A percentile compares a stretch with the other conserved stretches of the same genome.
These are phyloP conservation scores for Oreochromis aureus DNA, from an alignment of 2,113 vertebrate genomes.

Conservation along the genomic window DNA sequence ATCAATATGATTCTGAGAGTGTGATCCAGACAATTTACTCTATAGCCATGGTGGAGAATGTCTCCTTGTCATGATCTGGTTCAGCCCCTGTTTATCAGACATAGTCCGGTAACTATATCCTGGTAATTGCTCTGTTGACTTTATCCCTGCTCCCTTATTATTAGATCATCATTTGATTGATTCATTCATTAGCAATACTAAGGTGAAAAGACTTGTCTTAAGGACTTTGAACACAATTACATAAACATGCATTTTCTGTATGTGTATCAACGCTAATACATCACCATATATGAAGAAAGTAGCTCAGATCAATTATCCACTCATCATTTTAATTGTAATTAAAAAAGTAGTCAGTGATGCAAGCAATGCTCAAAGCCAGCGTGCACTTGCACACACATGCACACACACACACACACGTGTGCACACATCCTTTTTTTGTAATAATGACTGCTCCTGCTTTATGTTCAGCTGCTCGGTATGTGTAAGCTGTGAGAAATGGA, in stretches of 20 bases:
- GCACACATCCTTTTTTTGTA: not conserved
- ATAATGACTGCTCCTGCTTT: not conserved
- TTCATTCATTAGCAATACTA: not conserved
- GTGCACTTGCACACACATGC: not conserved
- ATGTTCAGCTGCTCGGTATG: not conserved
- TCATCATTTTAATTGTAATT: not conserved
- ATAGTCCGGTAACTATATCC: not conserved
- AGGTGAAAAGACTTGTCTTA: not conserved
- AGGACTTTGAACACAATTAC: not conserved
- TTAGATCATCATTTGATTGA: not conserved
- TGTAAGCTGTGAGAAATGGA: not conserved
- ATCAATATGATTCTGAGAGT: not conserved
- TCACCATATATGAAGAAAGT: not conserved
- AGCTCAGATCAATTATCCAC: not conserved
- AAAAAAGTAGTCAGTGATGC: not conserved
- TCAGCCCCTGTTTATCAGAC: not conserved
- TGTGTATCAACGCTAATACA: not conserved
- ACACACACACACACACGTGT: no score
- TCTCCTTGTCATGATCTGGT: not conserved
- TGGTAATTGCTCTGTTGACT: not conserved
- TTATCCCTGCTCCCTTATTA: not conserved
- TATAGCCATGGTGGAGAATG: not conserved
- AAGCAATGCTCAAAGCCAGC: not conserved
- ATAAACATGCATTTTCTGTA: not conserved
- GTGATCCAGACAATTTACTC: not conserved